Base-by-base conservation (phyloP, 2,113 vertebrate species). In the Pangasianodon hypophthalmus region DNA sequence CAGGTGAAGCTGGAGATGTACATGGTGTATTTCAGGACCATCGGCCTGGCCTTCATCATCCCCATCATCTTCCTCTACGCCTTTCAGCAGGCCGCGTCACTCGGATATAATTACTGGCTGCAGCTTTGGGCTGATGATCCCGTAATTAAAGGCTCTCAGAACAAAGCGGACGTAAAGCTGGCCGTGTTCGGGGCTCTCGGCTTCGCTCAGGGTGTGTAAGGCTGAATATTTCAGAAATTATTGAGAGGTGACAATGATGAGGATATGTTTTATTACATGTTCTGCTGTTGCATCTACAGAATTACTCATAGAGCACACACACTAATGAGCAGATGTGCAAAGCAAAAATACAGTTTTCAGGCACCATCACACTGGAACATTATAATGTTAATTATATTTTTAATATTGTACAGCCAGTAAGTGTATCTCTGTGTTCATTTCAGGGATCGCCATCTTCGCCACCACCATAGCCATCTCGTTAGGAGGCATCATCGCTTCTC, bases 41-140 rank as follows among this genome's bases (percentile, higher is more conserved):
- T 91, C 3, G 95, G 96, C 16, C 19, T 44, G 2, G 90, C 92
- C 0, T 85, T 96, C 86, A 95, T 95, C 67, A 50, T 79, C 48
- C 94, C 81, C 64, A 71, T 90, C 0, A 7, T 95, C 0, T 91
- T 96, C 89, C 85, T 96, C 85, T 97, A 96, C 89, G 10, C 91
- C 0, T 93, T 94, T 92, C 97, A 97, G 94, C 97, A 97, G 92
- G 94, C 92, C 1, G 19, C 96, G 80, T 96, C 97, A 0, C 96
- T 97, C 91, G 93, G 93, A 13, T 94, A 94, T 4, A 95, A 96
- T 77, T 96, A 97, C 91, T 97, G 97, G 97, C 96, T 97, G 90
- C 96, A 96, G 92, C 60, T 95, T 6, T 97, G 97, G 97, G 90
- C 96, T 0, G 96, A 95, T 0, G 96, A 96, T 87, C 95, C 96